Conservation (phyloP, 1,140 invertebrate species). For the Oryctes rhinoceros region DNA sequence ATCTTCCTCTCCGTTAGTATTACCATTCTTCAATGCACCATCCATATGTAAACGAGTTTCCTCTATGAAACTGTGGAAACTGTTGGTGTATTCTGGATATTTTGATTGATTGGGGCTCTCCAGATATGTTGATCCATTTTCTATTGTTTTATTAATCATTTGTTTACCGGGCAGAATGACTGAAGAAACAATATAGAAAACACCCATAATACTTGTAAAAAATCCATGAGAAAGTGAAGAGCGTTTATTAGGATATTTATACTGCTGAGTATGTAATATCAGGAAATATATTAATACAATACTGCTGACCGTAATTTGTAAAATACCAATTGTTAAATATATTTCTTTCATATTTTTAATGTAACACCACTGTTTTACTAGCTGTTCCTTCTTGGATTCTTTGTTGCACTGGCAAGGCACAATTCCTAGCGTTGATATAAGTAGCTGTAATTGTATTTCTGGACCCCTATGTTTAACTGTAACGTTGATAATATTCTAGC, state of each 20-base stretch:
- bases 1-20: not conserved
- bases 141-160: not conserved
- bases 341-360: slow-evolving; percentile 21
- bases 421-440: not conserved
- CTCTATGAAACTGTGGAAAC: not conserved
- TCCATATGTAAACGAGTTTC: not conserved
- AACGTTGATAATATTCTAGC: not conserved
- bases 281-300: slow-evolving; percentile 1
- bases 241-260: not conserved
- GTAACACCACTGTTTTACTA: not conserved
- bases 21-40: not conserved
- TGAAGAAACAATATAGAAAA: slow-evolving; percentile 26
- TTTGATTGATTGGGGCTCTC: not conserved
- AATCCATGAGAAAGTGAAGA: slow-evolving; percentile 24
- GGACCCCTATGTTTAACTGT: not conserved
- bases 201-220: slow-evolving; percentile 8
- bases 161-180: not conserved
- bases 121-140: not conserved
- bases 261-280: not conserved
- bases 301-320: not conserved
- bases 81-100: slow-evolving; percentile 15
- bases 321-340: slow-evolving; percentile 8
- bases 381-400: not conserved
- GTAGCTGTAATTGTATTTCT: slow-evolving; percentile 7
- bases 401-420: not conserved